phyloP scores from a whole-genome alignment of 64 coral and sea anemone species.

The Actinia equina region DNA sequence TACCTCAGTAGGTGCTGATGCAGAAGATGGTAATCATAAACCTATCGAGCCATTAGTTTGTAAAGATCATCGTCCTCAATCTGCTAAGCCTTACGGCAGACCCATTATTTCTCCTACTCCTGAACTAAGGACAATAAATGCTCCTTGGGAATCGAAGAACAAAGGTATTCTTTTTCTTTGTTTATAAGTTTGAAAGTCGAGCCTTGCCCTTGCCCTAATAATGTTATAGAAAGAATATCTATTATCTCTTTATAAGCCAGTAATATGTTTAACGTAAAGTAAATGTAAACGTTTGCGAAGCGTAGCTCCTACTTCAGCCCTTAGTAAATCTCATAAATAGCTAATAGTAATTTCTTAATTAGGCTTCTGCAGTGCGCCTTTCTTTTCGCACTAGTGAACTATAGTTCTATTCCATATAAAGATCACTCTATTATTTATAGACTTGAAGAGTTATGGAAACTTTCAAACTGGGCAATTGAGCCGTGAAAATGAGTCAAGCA shows the following conservation, averaged over 20 bases:
- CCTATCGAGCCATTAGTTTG: conserved; percentile 71
- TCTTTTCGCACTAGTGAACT: background rate
- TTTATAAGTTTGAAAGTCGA: no score
- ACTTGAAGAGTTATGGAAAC: background rate
- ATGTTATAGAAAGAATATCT: no score
- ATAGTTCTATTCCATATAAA: no score
- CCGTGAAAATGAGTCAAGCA: background rate
- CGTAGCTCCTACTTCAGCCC: no score
- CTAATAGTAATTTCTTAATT: background rate
- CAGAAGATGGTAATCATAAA: conserved; percentile 73
- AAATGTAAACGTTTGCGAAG: no score
- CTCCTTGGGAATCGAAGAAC: conserved; percentile 71
- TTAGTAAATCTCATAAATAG: background rate
- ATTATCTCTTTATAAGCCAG: no score
- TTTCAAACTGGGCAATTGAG: background rate
- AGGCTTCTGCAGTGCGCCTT: background rate
- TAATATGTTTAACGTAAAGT: no score
- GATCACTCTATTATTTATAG: background rate
- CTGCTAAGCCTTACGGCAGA: conserved; percentile 76
- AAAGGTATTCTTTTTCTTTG: conserved; percentile 35
- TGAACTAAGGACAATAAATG: conserved; percentile 58
- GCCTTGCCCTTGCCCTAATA: no score
- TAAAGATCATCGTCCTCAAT: conserved; percentile 81
- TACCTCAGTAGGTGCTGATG: conserved; percentile 82
- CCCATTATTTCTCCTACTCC: conserved; percentile 77